Base-by-base conservation (phyloP, 2,888 invertebrate genomes). In the Cryptus armator region DNA sequence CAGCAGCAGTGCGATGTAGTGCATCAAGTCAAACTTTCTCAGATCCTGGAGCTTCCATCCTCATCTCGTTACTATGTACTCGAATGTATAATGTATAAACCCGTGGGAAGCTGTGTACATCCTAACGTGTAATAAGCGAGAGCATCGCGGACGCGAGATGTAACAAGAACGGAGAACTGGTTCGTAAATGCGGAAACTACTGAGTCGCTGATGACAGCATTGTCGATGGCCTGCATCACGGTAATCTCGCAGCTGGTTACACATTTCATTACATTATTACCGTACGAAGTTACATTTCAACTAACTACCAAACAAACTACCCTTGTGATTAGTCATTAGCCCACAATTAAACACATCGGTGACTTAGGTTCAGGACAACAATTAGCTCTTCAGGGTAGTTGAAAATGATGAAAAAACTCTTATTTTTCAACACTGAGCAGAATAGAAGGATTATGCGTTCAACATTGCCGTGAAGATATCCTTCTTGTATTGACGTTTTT, bases 1-100 rank as follows among this genome's bases (percentile, higher is more conserved):
- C 10, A 46, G 14, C 44, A 29, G 74, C 59, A 62, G 62, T 64
- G 32, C 48, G 48, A 16, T 64, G 62, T 29, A 64, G 32, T 37
- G 46, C 70, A 48, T 79, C 48, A 53, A 84, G 56, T 29, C 46
- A 66, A 84, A 84, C 80, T 84, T 84, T 75, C 46, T 46, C 59
- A 48, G 70, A 71, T 48, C 56, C 81, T 32, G n/a, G 19, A 76
- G 66, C 79, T 68, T 67, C 76, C 84, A 9, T 37, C 71, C 75
- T 72, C 84, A 59, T 84, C 84, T 80, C 56, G 84, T 80, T 84
- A 76, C 70, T 64, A 14, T 37, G 64, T 76, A 48, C 74, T 59
- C 43, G 44, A 78, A 84, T 84, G 84, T 80, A 81, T 80, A 72
- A 76, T 84, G 53, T 44, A 76, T 80, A 70, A 84, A 44, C 66